Percentiles rank a stretch among this genome's conserved stretches.
These are phyloP conservation scores for Platorchestia sp. DNA, from an alignment of 1,140 invertebrate genomes.

Conservation along the genomic window DNA sequence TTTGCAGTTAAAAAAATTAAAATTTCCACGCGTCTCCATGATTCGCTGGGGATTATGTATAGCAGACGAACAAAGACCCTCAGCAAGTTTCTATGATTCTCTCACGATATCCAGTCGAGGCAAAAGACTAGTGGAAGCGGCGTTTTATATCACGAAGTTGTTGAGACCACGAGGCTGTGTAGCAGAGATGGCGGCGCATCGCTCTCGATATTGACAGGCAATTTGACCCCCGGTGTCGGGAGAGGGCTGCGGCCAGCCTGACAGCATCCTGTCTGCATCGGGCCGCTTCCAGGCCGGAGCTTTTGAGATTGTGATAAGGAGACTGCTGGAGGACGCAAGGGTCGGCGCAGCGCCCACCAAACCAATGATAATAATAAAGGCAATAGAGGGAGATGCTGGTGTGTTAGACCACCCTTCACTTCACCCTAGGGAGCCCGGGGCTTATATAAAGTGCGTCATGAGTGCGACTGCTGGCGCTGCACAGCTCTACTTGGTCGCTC, in stretches of 20 bases:
- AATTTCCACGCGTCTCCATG: too few relatives aligned
- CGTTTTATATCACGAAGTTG: not conserved
- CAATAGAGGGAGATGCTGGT: conserved; percentile 32
- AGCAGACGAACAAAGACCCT: too few relatives aligned
- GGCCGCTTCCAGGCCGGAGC: not conserved
- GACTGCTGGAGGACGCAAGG: not conserved
- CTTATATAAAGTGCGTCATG: conserved; percentile 43
- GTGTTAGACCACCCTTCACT: conserved; percentile 37
- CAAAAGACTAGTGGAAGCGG: not conserved
- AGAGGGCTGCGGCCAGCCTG: not conserved
- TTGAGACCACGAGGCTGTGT: not conserved
- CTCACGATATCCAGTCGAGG: not conserved
- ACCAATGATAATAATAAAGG: conserved; percentile 38
- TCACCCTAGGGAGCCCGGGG: not conserved
- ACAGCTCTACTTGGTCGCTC: conserved; percentile 26
- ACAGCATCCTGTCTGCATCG: not conserved
- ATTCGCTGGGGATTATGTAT: too few relatives aligned
- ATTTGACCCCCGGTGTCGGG: conserved; percentile 48
- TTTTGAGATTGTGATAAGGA: not conserved
- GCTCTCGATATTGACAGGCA: conserved; percentile 54
- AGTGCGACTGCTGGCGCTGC: conserved; percentile 2
- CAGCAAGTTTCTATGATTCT: not conserved
- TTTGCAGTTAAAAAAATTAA: too few relatives aligned
- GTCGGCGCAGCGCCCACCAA: not conserved
- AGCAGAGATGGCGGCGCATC: conserved; percentile 28